Evolutionary conservation across 2,113 vertebrate species (phyloP).

Genomic region (Silurus asotus): DNA sequence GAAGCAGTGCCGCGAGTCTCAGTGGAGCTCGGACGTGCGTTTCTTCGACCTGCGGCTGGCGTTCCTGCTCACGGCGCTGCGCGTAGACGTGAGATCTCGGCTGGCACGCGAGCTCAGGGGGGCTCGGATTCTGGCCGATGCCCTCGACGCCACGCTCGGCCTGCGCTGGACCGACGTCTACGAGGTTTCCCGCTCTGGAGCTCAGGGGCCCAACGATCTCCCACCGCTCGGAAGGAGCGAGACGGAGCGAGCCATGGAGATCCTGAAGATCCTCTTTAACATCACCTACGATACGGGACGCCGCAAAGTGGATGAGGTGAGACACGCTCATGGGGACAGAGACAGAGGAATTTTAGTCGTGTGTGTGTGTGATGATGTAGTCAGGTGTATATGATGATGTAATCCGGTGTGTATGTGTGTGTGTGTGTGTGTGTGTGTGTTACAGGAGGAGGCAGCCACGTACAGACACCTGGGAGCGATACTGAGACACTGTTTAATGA

Average conservation of each 20-base stretch:
- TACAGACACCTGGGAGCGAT: constrained; percentile 85
- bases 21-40: constrained; percentile 80
- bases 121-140: constrained; percentile 74
- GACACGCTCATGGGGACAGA: constrained; percentile 2
- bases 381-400: constrained; percentile 16
- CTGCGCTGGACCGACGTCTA: constrained; percentile 77
- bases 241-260: constrained; percentile 86
- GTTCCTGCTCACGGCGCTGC: constrained; percentile 85
- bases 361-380: not conserved
- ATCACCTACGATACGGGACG: constrained; percentile 84
- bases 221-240: constrained; percentile 78
- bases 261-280: constrained; percentile 94
- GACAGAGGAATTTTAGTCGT: no score
- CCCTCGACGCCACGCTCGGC: constrained; percentile 78
- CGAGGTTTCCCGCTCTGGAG: constrained; percentile 67
- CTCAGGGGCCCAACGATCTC: constrained; percentile 57
- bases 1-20: constrained; percentile 73
- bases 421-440: not conserved
- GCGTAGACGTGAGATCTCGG: constrained; percentile 80
- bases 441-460: constrained; percentile 84
- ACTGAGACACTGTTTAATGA: constrained; percentile 87
- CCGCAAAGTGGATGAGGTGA: constrained; percentile 85
- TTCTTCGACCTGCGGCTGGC: constrained; percentile 90
- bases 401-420: constrained; percentile 11
- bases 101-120: constrained; percentile 84